Conservation (phyloP, 2,888 invertebrate species). For the Neoscelio sp. region DNA sequence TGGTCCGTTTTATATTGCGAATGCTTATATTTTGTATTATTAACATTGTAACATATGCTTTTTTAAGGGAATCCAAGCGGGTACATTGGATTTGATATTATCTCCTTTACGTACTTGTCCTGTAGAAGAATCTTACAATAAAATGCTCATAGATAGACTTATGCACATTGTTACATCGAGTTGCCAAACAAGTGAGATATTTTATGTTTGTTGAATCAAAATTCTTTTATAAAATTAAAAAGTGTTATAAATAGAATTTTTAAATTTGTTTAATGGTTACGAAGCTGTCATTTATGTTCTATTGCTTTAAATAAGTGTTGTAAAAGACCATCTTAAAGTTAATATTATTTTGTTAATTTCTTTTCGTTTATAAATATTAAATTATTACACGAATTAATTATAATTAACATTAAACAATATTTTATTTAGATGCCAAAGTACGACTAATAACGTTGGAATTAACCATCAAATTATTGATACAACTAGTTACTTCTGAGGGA, state of each 20-base stretch:
- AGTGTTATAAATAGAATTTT: no score
- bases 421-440: conserved; percentile 89
- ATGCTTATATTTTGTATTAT: no score
- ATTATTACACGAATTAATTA: not conserved
- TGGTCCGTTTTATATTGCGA: no score
- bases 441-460: conserved; percentile 96
- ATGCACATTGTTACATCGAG: conserved; percentile 92
- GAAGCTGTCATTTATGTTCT: no score
- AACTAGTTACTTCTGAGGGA: conserved; percentile 86
- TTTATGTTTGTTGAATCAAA: conserved; percentile 12
- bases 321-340: no score
- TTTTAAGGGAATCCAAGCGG: conserved; percentile 90
- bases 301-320: conserved; percentile 12
- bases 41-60: no score
- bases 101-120: conserved; percentile 85
- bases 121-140: conserved; percentile 89
- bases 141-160: conserved; percentile 91
- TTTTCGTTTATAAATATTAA: no score
- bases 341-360: no score
- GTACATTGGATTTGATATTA: conserved; percentile 91
- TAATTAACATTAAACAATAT: not conserved
- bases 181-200: conserved; percentile 91
- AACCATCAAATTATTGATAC: conserved; percentile 91
- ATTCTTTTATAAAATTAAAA: conserved; percentile 21
- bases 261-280: no score